Percentiles rank a stretch among this genome's conserved stretches.
These are phyloP conservation scores for Carposina sasakii DNA, from an alignment of 1,140 invertebrate species.

Conservation along the genomic window DNA sequence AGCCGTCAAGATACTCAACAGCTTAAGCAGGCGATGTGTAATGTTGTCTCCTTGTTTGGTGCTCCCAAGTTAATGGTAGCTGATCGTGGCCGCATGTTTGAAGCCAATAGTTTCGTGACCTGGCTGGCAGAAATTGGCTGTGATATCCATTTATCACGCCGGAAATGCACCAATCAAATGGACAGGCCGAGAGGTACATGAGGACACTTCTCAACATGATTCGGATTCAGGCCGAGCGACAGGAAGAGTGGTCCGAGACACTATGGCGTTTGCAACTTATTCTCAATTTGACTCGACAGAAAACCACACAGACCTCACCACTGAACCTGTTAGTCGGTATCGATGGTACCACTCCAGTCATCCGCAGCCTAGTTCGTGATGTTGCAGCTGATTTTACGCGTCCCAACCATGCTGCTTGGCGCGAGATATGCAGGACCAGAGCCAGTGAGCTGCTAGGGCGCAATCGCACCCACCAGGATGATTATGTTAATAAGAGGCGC, in stretches of 20 bases:
- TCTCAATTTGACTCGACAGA: conserved; percentile 2
- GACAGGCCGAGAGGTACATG: too few species aligned
- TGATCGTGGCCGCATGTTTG: too few species aligned
- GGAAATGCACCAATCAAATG: too few species aligned
- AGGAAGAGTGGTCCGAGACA: background rate
- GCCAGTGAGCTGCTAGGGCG: background rate
- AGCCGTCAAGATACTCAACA: too few species aligned
- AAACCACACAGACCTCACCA: background rate
- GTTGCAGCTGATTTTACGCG: background rate
- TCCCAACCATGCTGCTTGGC: background rate
- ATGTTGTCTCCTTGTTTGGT: too few species aligned
- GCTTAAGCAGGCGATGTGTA: too few species aligned
- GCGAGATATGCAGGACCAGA: background rate
- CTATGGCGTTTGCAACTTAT: conserved; percentile 1
- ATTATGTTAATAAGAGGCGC: background rate
- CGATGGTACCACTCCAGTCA: background rate
- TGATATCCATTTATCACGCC: too few species aligned
- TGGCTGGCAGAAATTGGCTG: too few species aligned
- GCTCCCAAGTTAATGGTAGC: too few species aligned
- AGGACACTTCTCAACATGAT: too few species aligned
- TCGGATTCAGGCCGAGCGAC: too few species aligned
- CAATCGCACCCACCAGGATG: background rate
- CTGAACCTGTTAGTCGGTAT: background rate
- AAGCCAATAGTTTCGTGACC: too few species aligned
- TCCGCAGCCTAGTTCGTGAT: background rate